Evolutionary conservation across 2,888 invertebrate genomes (phyloP), one percentile per base, ranked within the genome.

Genomic region (Platerodrilus igneus): DNA sequence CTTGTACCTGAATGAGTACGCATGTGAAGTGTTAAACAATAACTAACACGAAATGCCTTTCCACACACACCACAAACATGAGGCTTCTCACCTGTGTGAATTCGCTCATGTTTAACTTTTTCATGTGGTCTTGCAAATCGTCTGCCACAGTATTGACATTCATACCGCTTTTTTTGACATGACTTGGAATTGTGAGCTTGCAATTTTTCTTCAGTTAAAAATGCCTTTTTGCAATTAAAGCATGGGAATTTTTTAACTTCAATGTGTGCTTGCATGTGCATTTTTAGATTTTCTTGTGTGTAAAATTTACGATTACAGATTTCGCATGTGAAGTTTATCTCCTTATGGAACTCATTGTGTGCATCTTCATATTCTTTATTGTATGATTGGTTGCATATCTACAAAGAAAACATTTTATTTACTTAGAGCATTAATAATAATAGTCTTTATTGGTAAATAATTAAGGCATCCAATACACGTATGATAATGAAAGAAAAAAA

Each of bases 81-180:
- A 0, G 87, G 87, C 55, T 86, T 86, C 57, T 86, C 86, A 1
- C 79, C 79, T 1, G 87, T 87, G 53, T 87, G 87, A 56, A 86
- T 82, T n/a, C 87, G 72, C 64, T 87, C 87, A 55, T 87, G 87
- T 63, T 86, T 86, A 1, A 87, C 86, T 64, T 86, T 86, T 55
- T 87, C 86, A 53, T 84, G 85, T 0, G 87, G 86, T 23, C 85
- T 71, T 2, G 78, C 72, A 55, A 87, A 87, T 44, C 79, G 72
- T 36, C 83, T 73, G 0, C 77, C 78, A 55, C 87, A 87, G 58
- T 79, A 86, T 40, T 79, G 73, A 55, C 87, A 87, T 30, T 74
- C 75, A 62, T 84, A 86, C 2, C 78, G 78, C 9, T 73, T 64
- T 36, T 67, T 57, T 21, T 63, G 59, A 35, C 64, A 56, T 2